Percentiles rank a stretch among this genome's conserved stretches.
These are phyloP conservation scores for Xylophagus ater DNA, from an alignment of 2,888 invertebrate genomes.

Conservation along the genomic window DNA sequence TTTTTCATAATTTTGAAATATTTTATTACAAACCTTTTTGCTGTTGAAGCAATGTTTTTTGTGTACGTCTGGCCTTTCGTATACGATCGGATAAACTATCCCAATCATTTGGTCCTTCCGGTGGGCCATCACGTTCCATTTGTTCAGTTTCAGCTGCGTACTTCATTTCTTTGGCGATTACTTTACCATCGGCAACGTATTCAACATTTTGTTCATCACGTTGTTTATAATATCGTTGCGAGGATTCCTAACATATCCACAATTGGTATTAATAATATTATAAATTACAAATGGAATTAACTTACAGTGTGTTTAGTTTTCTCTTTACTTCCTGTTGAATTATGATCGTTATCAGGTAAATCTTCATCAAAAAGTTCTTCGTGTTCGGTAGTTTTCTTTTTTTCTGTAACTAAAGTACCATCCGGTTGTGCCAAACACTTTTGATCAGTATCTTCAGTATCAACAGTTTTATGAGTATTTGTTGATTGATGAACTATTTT, in stretches of 20 bases:
- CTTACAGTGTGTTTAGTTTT: slow-evolving; percentile 32
- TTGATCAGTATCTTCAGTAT: slow-evolving; percentile 74
- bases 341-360: slow-evolving; percentile 50
- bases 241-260: slow-evolving; percentile 41
- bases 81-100: slow-evolving; percentile 68
- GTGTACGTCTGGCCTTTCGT: slow-evolving; percentile 50
- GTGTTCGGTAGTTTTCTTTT: slow-evolving; percentile 70
- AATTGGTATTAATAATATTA: too few relatives aligned
- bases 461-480: slow-evolving; percentile 67
- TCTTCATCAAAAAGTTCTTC: slow-evolving; percentile 75
- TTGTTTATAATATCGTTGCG: slow-evolving; percentile 56
- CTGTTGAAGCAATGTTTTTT: slow-evolving; percentile 38
- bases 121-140: slow-evolving; percentile 55
- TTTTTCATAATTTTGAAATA: too few relatives aligned
- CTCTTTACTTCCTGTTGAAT: slow-evolving; percentile 29
- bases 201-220: slow-evolving; percentile 75
- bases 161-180: slow-evolving; percentile 69
- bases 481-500: slow-evolving; percentile 62
- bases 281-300: slow-evolving; percentile 5
- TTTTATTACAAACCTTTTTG: slow-evolving; percentile 41
- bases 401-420: slow-evolving; percentile 79
- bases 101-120: slow-evolving; percentile 60
- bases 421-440: slow-evolving; percentile 65
- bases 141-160: slow-evolving; percentile 73
- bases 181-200: slow-evolving; percentile 69